phyloP scores from a whole-genome alignment of 64 coral and sea anemone genomes.

The Astreopora myriophthalma region DNA sequence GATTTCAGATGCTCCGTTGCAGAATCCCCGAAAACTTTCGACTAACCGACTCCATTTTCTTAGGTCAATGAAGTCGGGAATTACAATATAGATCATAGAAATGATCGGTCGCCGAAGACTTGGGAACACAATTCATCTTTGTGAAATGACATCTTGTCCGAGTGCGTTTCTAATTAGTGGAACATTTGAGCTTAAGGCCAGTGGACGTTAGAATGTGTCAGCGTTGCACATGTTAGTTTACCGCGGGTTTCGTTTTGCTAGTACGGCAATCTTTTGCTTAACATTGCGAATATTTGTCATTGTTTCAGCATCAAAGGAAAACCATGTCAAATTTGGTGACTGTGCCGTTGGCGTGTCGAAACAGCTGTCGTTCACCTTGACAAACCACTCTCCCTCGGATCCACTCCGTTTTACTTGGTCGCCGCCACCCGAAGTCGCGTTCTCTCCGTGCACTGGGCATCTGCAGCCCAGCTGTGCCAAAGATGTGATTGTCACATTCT shows the following conservation, averaged over 20 bases:
- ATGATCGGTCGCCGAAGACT: no score
- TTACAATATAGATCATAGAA: no score
- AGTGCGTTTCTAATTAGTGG: no score
- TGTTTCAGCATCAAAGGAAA: slow-evolving; percentile 70
- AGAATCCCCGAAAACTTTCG: no score
- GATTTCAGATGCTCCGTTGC: no score
- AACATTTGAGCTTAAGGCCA: no score
- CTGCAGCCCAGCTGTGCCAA: slow-evolving; percentile 91
- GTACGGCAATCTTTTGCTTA: neutral
- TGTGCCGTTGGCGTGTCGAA: slow-evolving; percentile 83
- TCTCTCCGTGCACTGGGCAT: slow-evolving; percentile 90
- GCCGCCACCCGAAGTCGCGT: slow-evolving; percentile 79
- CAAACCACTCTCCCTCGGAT: slow-evolving; percentile 85
- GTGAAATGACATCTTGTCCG: no score
- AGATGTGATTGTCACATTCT: slow-evolving; percentile 81
- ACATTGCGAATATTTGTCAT: neutral
- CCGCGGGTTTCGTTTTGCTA: no score
- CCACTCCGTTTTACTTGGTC: slow-evolving; percentile 93
- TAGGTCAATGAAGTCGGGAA: no score
- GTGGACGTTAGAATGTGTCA: neutral
- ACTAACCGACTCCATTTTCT: no score
- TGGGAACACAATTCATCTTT: no score
- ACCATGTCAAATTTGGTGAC: slow-evolving; percentile 91
- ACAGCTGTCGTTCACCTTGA: slow-evolving; percentile 93
- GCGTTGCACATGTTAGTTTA: no score